Evolutionary conservation across 2,797 vertebrate genomes (phyloP).

Genomic region (Heliangelus exortis): DNA sequence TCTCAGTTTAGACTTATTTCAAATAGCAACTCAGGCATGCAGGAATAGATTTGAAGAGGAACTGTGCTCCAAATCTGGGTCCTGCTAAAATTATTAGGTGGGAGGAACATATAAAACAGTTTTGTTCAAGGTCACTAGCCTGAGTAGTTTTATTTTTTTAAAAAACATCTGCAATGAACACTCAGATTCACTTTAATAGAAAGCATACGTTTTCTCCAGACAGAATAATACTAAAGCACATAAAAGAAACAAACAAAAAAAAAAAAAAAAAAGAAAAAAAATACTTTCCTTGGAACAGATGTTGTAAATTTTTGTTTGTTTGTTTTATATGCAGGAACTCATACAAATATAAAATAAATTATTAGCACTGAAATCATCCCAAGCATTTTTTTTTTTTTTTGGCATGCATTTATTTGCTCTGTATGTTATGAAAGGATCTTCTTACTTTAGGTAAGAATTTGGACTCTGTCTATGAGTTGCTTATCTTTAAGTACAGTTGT

Average conservation of each 20-base stretch:
- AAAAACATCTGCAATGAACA: not conserved
- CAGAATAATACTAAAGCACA: not conserved
- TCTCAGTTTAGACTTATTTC: not conserved
- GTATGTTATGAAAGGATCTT: slow-evolving; percentile 44
- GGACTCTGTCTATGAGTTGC: slow-evolving; percentile 24
- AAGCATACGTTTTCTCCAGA: not conserved
- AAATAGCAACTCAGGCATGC: not conserved
- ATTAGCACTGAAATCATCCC: slow-evolving; percentile 10
- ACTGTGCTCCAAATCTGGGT: not conserved
- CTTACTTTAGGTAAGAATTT: slow-evolving; percentile 35
- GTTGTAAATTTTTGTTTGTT: not conserved
- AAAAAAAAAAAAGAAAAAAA: not conserved
- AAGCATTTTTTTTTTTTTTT: slow-evolving; percentile 57
- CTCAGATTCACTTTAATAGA: not conserved
- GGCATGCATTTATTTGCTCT: slow-evolving; percentile 19
- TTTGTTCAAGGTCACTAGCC: not conserved
- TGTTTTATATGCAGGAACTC: not conserved
- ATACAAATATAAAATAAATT: slow-evolving; percentile 28
- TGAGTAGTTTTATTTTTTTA: not conserved
- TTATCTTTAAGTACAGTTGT: slow-evolving; percentile 27
- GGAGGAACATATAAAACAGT: not conserved
- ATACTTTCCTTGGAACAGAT: not conserved
- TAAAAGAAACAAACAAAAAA: not conserved
- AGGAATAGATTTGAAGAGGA: not conserved
- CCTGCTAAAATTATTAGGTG: not conserved